Conservation (phyloP, 2,888 invertebrate genomes). For the Hirtodrosophila confusa region DNA sequence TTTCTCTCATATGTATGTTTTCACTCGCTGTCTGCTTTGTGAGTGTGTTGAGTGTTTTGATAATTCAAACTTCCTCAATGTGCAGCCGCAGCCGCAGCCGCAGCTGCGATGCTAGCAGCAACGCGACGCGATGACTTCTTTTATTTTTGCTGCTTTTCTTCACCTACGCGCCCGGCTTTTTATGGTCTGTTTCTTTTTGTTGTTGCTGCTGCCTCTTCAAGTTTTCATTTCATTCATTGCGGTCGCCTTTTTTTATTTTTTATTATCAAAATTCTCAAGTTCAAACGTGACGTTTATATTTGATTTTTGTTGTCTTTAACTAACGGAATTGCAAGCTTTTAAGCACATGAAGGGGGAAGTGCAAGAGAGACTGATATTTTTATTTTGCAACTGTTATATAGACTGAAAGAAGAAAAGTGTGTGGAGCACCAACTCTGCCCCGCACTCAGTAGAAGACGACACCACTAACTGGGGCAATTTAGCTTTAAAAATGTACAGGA, state of each 20-base stretch:
- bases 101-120: constrained; percentile 6
- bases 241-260: constrained; percentile 37
- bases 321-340: constrained; percentile 5
- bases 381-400: no score
- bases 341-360: no score
- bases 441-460: no score
- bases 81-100: constrained; percentile 45
- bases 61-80: constrained; percentile 62
- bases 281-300: constrained; percentile 45
- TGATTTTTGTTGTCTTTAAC: constrained; percentile 13
- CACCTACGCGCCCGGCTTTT: constrained; percentile 48
- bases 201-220: constrained; percentile 44
- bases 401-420: no score
- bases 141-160: constrained; percentile 45
- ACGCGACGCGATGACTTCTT: constrained; percentile 35
- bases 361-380: no score
- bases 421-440: no score
- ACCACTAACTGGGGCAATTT: no score
- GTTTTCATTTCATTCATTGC: constrained; percentile 55
- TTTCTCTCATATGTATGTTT: constrained; percentile 45
- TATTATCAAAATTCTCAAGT: constrained; percentile 44
- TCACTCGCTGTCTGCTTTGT: constrained; percentile 26
- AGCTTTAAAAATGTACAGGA: no score
- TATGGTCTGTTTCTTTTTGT: constrained; percentile 34
- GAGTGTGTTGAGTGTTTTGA: constrained; percentile 51